Evolutionary conservation across 2,113 vertebrate genomes (phyloP), one percentile per base, ranked within the genome.

Genomic region (Brachyhypopomus gauderio): DNA sequence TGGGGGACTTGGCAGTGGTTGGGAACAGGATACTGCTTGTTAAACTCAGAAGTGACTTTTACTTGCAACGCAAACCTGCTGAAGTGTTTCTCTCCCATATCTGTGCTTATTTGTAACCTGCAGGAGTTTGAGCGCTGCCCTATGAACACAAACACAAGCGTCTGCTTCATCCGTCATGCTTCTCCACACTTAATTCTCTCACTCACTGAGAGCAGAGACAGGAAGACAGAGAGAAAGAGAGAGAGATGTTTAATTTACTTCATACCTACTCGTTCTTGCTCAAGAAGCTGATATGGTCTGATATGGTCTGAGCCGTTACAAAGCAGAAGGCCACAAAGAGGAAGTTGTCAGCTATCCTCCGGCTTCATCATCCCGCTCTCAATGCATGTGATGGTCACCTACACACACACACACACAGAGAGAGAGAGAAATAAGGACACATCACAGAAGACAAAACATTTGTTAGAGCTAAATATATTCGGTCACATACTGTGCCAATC

Each of bases 181-280:
- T 41, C 6, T 70, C 66, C n/a, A 3, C 36, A 20, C 20, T 69
- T 69, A 69, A 30, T 69, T 56, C 64, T 69, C 64, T 56, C 25
- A 25, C 34, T 0, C 34, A 5, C 59, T 36, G 70, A 38, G 56
- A 20, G 2, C 0, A 52, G 48, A 16, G 17, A 69, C 5, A n/a
- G 62, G 38, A 34, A 69, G 17, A n/a, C 2, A 2, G 0, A 52
- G 48, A 16, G n/a, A 69, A 5, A n/a, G 63, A 58, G 48, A 69
- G 17, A n/a, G 63, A 58, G 38, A 67, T 69, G 79, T 45, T 25
- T 67, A 19, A 59, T 75, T 75, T 0, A 20, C 48, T 81, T 75
- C 63, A 81, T 63, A 76, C 80, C 59, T 81, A 75, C 62, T 75
- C 36, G 20, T 36, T 67, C 63, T 81, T 64, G 58, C 72, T 19